These are phyloP conservation scores for Campylomormyrus numenius DNA, from an alignment of 2,113 vertebrate genomes.

Conservation along the genomic window DNA sequence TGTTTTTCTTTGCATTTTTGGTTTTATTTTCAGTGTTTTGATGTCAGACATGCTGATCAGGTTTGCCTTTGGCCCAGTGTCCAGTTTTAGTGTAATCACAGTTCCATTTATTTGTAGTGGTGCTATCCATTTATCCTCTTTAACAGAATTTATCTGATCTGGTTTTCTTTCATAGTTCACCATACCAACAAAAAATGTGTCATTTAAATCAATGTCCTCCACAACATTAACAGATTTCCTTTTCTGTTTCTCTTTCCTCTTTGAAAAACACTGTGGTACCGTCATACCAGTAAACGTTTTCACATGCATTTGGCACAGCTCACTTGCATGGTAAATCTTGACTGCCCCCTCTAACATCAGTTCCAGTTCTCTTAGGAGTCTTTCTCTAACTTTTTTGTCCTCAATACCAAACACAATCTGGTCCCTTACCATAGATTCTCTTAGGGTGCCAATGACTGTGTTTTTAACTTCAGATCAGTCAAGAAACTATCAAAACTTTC, in stretches of 20 bases:
- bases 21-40: constrained; percentile 4
- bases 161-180: too few species aligned
- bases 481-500: constrained; percentile 4
- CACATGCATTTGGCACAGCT: background rate
- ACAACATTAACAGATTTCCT: background rate
- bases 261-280: background rate
- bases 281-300: too few species aligned
- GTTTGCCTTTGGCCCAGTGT: constrained; percentile 16
- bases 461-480: background rate
- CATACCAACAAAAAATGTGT: background rate
- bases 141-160: background rate
- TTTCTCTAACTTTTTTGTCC: too few species aligned
- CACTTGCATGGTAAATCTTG: too few species aligned
- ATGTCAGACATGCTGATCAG: constrained; percentile 1
- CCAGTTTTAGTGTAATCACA: constrained; percentile 1
- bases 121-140: background rate
- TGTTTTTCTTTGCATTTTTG: background rate
- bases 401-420: too few species aligned
- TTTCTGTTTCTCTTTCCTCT: background rate
- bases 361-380: too few species aligned
- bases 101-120: background rate
- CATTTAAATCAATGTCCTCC: background rate
- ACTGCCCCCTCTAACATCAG: too few species aligned
- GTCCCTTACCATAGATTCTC: too few species aligned
- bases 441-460: background rate